Evolutionary conservation across 2,888 invertebrate species (phyloP), one percentile per base, ranked within the genome.

Genomic region (Ceratothoa steindachneri): DNA sequence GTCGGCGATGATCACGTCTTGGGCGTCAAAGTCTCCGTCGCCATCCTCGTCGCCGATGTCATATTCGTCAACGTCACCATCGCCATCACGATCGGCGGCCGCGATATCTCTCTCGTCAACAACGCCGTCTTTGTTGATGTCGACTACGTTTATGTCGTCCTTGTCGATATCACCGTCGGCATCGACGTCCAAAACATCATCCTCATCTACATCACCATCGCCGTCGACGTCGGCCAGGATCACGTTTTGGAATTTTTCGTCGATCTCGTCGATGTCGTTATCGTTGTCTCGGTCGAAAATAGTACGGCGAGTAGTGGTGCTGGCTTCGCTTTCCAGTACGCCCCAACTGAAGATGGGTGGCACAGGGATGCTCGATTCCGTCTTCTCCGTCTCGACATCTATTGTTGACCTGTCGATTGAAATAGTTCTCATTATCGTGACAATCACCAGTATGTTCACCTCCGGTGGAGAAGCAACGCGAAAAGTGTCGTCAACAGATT

Each of bases 121-220:
- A 30, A 75, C 74, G 52, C 74, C 78, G 68, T 80, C 80, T 30
- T 80, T 80, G 75, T 77, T 67, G 15, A 77, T 72, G 67, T 79
- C 80, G 30, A 75, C 77, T 31, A 71, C 72, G 53, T 67, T 69
- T 70, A 80, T 60, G 72, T 80, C 81, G 74, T 80, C 76, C 69
- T 78, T 80, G 75, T 81, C 80, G 27, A 72, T 72, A 60, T 69
- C 80, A 55, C 77, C 77, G 72, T 81, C 77, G 28, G 51, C 67
- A 65, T 73, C 71, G 29, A 72, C 74, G 41, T 79, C 79, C 30
- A 76, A 73, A 24, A 79, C 71, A 51, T 79, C 79, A 31, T 65
- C 71, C 5, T 67, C 68, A n/a, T 79, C 79, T 51, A 79, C 31
- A 28, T 79, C 79, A 12, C 79, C 79, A 55, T 79, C 79, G 7